Evolutionary conservation across 2,113 vertebrate genomes (phyloP), one percentile per base, ranked within the genome.

Genomic region (Cygnus atratus): DNA sequence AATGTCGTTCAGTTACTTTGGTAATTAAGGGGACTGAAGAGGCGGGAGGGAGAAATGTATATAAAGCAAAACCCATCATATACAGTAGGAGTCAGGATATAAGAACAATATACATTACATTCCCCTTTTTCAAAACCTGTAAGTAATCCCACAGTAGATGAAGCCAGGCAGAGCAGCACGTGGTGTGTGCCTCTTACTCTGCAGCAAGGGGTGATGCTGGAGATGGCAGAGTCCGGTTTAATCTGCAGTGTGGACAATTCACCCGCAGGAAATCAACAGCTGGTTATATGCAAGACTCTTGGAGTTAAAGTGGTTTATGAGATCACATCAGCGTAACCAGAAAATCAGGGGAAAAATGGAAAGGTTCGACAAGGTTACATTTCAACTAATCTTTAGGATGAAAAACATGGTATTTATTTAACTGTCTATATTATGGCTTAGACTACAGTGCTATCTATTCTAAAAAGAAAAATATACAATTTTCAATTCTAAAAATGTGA

Each of bases 361-460:
- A 43, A 48, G 13, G 14, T 57, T 84, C 43, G 73, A 20, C 29
- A 14, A 58, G 66, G 44, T 74, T 66, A 35, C 44, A 21, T 29
- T 48, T 74, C 7, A 58, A 50, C 1, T n/a, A 26, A 44, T 74
- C 28, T 77, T 78, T 62, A 67, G 52, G 50, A 58, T 37, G 54
- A 39, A 79, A 88, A 86, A 5, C 5, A 3, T 5, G 26, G 10
- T 35, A 8, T 75, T 81, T 91, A 31, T 1, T 54, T 91, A 55
- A 72, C 87, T 67, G 2, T 93, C 68, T 92, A 19, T 79, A 68
- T 90, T 16, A 39, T 41, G 57, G 71, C 67, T 94, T 85, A 78
- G 61, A 59, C 57, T 84, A 59, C 37, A 63, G 18, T 24, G 21
- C 26, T 91, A 11, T 78, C 61, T 90, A 7, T 28, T 35, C n/a